Evolutionary conservation across 2,888 invertebrate genomes (phyloP), one percentile per base, ranked within the genome.

Genomic region (Metopia argyrocephala): DNA sequence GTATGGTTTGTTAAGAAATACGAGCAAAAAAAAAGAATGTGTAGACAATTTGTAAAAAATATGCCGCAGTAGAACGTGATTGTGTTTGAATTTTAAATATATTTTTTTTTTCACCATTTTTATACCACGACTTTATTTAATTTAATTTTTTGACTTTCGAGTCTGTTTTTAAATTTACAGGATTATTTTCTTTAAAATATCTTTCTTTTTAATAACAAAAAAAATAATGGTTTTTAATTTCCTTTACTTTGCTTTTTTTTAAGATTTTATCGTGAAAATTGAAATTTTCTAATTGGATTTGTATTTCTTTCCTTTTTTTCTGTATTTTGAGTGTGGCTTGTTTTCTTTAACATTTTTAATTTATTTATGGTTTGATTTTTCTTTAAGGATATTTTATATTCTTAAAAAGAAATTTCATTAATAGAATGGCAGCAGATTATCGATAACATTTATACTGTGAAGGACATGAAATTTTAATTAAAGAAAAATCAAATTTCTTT

Each of bases 41-140:
- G 65, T 70, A 78, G 81, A 78, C 81, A 81, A 81, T 78, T 73
- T 78, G 81, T 70, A 78, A 78, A n/a, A n/a, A 81, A 81, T 81
- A 78, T 81, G 74, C 81, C 81, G 81, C 81, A 81, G 78, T 81
- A 78, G 75, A 59, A 81, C 81, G 81, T 81, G 81, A 78, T 81
- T 78, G 48, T 73, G 66, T 46, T 48, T 71, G 78, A 73, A 54
- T 66, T 73, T 71, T 65, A 70, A 65, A 76, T 65, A 70, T n/a
- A n/a, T n/a, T n/a, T 76, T 76, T 61, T 66, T 71, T 38, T 54
- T 38, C 0, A 38, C 0, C 9, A 6, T 38, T 12, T 15, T 15
- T 15, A 1, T 4, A 12, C 38, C 3, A 9, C 15, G 0, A 4
- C 38, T 1, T 38, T 38, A 38, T n/a, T n/a, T n/a, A n/a, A n/a